A percentile compares a stretch with the other conserved stretches of the same genome.
These are phyloP conservation scores for Kryptolebias ocellatus DNA, from an alignment of 2,797 vertebrate species.

Conservation along the genomic window DNA sequence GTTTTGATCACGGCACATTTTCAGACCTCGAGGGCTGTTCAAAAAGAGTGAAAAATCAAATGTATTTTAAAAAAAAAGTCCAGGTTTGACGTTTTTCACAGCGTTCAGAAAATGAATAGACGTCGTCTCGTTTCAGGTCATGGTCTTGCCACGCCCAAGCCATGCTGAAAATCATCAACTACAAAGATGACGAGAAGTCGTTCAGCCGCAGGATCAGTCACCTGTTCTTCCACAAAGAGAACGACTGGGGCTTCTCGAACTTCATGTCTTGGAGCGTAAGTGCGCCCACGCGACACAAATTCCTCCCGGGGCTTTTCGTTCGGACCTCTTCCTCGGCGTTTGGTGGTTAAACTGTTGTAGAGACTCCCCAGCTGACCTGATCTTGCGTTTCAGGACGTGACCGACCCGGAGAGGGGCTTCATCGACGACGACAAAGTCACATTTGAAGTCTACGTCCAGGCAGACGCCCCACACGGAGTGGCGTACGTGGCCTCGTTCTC, in stretches of 20 bases:
- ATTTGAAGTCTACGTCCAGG: slow-evolving; percentile 98
- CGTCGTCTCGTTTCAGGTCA: slow-evolving; percentile 82
- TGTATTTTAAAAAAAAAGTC: neutral
- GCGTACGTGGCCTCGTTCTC: slow-evolving; percentile 85
- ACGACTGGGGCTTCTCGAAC: slow-evolving; percentile 99
- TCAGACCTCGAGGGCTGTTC: too few species aligned
- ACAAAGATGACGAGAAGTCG: slow-evolving; percentile 98
- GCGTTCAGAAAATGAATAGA: neutral
- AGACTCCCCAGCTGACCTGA: neutral
- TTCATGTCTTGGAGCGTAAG: slow-evolving; percentile 99
- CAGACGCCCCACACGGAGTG: slow-evolving; percentile 97
- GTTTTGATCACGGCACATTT: too few species aligned
- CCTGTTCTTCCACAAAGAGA: slow-evolving; percentile 99
- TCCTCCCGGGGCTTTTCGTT: too few species aligned
- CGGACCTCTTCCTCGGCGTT: too few species aligned
- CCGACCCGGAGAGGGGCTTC: slow-evolving; percentile 97
- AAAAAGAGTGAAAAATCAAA: too few species aligned
- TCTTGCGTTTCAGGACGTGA: slow-evolving; percentile 89
- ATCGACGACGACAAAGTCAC: slow-evolving; percentile 98
- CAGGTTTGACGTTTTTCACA: neutral
- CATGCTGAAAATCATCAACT: slow-evolving; percentile 99
- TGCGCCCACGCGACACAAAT: slow-evolving; percentile 31
- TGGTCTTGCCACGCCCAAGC: slow-evolving; percentile 99
- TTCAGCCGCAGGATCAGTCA: slow-evolving; percentile 99
- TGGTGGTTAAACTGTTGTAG: neutral